These are phyloP conservation scores for Drosophila cardini DNA, from an alignment of 1,140 invertebrate species.

Conservation along the genomic window DNA sequence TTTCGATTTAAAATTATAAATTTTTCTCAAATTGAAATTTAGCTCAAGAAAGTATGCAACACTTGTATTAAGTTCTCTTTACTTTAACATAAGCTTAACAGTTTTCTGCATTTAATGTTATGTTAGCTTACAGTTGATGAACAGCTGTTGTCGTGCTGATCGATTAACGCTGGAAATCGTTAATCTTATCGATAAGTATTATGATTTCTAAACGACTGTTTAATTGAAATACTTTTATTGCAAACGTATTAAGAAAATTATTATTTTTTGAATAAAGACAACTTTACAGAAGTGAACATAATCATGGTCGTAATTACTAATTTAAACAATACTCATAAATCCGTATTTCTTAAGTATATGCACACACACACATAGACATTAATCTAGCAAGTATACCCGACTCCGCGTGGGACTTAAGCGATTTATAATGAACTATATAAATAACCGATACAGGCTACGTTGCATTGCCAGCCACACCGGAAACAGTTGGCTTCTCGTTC, in stretches of 20 bases:
- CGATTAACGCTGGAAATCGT: not conserved
- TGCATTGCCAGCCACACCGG: slow-evolving; percentile 27
- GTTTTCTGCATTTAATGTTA: not conserved
- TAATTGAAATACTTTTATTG: not conserved
- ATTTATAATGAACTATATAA: slow-evolving; percentile 24
- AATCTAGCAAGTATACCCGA: slow-evolving; percentile 2
- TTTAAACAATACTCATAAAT: slow-evolving; percentile 36
- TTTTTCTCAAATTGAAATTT: not conserved
- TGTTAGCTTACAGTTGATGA: slow-evolving; percentile 4
- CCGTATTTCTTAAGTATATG: slow-evolving; percentile 15
- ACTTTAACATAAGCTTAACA: not conserved
- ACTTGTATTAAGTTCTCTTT: not conserved
- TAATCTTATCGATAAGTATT: not conserved
- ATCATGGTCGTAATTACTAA: slow-evolving; percentile 24
- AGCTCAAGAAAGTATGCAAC: slow-evolving; percentile 16
- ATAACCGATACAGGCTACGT: slow-evolving; percentile 28
- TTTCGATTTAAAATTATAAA: not conserved
- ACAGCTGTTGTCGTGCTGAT: not conserved
- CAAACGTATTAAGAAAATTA: not conserved
- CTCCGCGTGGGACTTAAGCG: slow-evolving; percentile 18
- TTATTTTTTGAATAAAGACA: slow-evolving; percentile 1
- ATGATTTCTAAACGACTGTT: not conserved
- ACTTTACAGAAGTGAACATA: slow-evolving; percentile 14
- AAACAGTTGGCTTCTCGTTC: slow-evolving; percentile 32
- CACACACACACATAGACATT: slow-evolving; percentile 5